A percentile compares a stretch with the other conserved stretches of the same genome.
These are phyloP conservation scores for Strigops habroptila DNA, from an alignment of 2,113 vertebrate species.

Conservation along the genomic window DNA sequence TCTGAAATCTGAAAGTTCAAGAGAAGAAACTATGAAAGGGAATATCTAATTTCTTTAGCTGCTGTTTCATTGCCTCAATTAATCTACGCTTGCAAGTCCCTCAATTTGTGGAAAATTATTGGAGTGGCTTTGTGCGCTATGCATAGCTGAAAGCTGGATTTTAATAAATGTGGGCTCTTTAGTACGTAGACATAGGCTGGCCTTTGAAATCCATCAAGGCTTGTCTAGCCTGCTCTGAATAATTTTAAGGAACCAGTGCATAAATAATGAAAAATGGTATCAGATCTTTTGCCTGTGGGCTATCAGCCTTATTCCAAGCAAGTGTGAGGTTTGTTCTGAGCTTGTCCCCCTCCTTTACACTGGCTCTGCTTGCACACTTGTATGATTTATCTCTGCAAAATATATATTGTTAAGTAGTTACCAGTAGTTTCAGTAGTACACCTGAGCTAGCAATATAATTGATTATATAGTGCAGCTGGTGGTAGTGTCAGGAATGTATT, in stretches of 20 bases:
- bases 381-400: background rate
- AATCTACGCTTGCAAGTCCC: conserved; percentile 30
- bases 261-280: conserved; percentile 31
- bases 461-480: background rate
- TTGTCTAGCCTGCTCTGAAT: conserved; percentile 20
- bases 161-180: conserved; percentile 46
- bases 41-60: conserved; percentile 50
- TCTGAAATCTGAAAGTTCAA: conserved; percentile 49
- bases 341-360: background rate
- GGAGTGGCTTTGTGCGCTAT: background rate
- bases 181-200: background rate
- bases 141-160: conserved; percentile 34
- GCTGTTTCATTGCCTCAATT: conserved; percentile 36
- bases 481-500: background rate
- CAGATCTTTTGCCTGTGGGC: conserved; percentile 8
- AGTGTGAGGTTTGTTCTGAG: background rate
- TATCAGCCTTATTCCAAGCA: background rate
- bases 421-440: background rate
- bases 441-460: background rate
- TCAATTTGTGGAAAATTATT: conserved; percentile 43
- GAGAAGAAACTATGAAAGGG: conserved; percentile 34
- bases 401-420: background rate
- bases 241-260: conserved; percentile 12
- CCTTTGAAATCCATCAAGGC: conserved; percentile 52
- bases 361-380: background rate